phyloP scores from a whole-genome alignment of 2,888 invertebrate species.

The Spodoptera picta region DNA sequence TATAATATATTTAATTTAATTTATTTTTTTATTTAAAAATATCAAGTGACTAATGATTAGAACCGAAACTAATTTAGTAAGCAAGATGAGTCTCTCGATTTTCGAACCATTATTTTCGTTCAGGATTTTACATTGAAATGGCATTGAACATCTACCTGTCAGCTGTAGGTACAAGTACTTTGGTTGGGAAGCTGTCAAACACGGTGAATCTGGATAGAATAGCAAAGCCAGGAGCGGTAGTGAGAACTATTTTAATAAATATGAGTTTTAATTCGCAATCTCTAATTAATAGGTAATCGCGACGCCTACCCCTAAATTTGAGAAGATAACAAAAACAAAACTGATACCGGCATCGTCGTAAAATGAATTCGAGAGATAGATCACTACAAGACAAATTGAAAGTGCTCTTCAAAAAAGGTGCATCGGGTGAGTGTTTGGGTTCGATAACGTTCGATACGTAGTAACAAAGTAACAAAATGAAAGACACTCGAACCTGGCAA shows the following conservation, averaged over 20 bases:
- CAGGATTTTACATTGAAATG: slow-evolving; percentile 44
- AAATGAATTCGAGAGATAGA: slow-evolving; percentile 91
- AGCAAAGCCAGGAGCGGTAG: slow-evolving; percentile 82
- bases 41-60: too few relatives aligned
- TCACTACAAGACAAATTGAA: slow-evolving; percentile 92
- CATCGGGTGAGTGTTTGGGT: slow-evolving; percentile 77
- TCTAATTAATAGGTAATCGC: slow-evolving; percentile 81
- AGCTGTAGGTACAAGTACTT: slow-evolving; percentile 68
- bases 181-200: slow-evolving; percentile 69
- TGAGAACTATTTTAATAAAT: slow-evolving; percentile 81
- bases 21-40: too few relatives aligned
- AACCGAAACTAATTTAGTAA: too few relatives aligned
- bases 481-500: neutral
- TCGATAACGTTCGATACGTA: too few relatives aligned
- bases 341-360: slow-evolving; percentile 66
- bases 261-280: slow-evolving; percentile 82
- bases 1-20: too few relatives aligned
- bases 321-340: slow-evolving; percentile 63
- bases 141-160: slow-evolving; percentile 69
- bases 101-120: slow-evolving; percentile 55
- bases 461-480: neutral
- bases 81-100: too few relatives aligned
- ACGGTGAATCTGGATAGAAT: slow-evolving; percentile 61
- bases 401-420: slow-evolving; percentile 91
- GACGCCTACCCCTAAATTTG: slow-evolving; percentile 67